A percentile compares a stretch with the other conserved stretches of the same genome.
Evolutionary conservation across 2,797 vertebrate genomes (phyloP).

Genomic region (Crenichthys baileyi): DNA sequence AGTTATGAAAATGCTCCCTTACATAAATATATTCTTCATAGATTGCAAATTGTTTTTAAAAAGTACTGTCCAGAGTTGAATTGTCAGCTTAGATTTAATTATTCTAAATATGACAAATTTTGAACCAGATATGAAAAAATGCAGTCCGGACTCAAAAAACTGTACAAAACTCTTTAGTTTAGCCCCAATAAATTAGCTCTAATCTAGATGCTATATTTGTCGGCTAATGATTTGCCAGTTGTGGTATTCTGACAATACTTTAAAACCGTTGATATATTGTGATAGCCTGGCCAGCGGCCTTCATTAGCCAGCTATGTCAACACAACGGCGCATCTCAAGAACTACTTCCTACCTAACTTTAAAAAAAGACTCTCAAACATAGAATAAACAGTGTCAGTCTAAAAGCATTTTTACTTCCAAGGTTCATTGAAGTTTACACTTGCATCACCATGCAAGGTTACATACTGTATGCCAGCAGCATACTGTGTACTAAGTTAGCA

Average conservation of each 20-base stretch:
- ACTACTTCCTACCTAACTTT: not conserved
- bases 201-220: not conserved
- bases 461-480: not conserved
- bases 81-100: no score
- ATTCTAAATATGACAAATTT: no score
- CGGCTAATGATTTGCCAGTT: not conserved
- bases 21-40: not conserved
- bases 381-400: not conserved
- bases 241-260: not conserved
- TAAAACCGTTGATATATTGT: not conserved
- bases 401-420: not conserved
- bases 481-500: not conserved
- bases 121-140: no score
- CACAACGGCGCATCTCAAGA: not conserved
- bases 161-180: not conserved
- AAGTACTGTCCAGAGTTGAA: no score
- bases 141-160: not conserved
- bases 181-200: not conserved
- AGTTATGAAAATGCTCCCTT: not conserved
- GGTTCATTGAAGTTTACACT: not conserved
- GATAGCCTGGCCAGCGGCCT: not conserved
- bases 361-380: not conserved
- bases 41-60: no score
- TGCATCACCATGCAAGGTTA: not conserved
- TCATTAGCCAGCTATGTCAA: not conserved